Conservation (phyloP, 2,888 invertebrate genomes). For the Anorthoa munda region DNA sequence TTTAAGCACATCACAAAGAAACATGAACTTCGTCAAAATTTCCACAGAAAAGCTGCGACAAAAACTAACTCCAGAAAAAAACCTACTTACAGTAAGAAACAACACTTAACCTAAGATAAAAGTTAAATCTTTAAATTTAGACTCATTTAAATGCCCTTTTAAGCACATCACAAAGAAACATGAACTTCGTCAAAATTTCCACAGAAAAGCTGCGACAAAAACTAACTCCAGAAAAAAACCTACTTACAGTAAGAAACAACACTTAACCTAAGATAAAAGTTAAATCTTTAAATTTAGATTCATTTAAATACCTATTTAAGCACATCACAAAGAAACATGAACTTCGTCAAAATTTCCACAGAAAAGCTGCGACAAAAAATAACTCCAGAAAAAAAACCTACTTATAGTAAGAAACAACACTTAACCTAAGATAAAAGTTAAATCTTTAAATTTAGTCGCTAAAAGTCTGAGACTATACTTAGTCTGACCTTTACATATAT, state of each 20-base stretch:
- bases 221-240: neutral
- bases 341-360: neutral
- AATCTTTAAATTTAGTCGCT: slow-evolving; percentile 14
- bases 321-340: too few relatives aligned
- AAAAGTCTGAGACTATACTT: slow-evolving; percentile 12
- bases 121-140: slow-evolving; percentile 23
- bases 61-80: neutral
- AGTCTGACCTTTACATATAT: slow-evolving; percentile 31
- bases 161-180: too few relatives aligned
- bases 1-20: neutral
- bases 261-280: slow-evolving; percentile 19
- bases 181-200: neutral
- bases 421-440: slow-evolving; percentile 21
- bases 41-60: neutral
- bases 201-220: neutral
- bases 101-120: slow-evolving; percentile 15
- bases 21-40: neutral
- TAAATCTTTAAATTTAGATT: slow-evolving; percentile 20
- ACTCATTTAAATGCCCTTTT: too few relatives aligned
- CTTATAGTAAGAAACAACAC: neutral
- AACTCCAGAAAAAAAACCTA: neutral
- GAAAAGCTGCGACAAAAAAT: neutral
- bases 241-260: neutral
- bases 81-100: neutral
- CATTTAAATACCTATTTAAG: too few relatives aligned